Conservation (phyloP, 2,797 vertebrate species). For the Anas bernieri region DNA sequence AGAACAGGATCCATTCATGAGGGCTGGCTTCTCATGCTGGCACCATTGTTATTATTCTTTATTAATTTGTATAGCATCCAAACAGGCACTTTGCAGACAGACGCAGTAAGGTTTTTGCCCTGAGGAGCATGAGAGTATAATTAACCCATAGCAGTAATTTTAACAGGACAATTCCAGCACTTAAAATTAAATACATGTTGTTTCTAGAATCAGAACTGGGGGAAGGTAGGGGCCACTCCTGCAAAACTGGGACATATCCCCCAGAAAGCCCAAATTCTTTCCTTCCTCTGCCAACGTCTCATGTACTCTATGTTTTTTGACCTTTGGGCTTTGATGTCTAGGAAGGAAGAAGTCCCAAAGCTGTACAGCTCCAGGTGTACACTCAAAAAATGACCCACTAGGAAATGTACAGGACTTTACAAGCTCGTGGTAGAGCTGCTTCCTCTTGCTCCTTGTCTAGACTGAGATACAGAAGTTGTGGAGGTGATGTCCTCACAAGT, state of each 20-base stretch:
- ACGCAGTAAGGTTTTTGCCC: neutral
- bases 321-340: neutral
- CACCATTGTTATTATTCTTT: constrained; percentile 18
- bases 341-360: neutral
- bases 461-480: neutral
- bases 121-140: neutral
- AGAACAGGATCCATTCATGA: neutral
- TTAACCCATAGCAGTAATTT: constrained; percentile 24
- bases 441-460: neutral
- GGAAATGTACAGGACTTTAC: neutral
- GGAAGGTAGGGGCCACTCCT: neutral
- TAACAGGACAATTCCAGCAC: neutral
- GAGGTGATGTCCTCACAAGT: neutral
- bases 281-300: neutral
- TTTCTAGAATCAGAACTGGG: neutral
- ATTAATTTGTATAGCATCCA: constrained; percentile 42
- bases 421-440: neutral
- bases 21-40: neutral
- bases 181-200: neutral
- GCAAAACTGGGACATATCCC: neutral
- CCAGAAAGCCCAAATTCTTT: neutral
- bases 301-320: fast-evolving
- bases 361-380: neutral
- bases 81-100: constrained; percentile 11
- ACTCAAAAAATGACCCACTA: neutral